Conservation (phyloP, 1,140 invertebrate genomes). For the Tachypleus tridentatus region DNA sequence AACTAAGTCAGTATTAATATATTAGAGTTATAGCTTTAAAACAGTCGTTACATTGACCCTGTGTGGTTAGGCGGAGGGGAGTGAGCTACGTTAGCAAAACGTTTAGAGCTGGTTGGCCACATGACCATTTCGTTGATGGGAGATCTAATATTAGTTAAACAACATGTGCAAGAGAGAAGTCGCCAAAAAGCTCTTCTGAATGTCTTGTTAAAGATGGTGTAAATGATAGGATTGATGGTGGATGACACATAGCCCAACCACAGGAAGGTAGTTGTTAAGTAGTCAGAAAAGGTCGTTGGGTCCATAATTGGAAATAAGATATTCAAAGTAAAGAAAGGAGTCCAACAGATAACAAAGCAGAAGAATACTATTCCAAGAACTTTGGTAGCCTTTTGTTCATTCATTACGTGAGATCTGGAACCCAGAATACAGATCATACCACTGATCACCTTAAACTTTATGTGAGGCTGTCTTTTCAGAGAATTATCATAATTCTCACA, state of each 20-base stretch:
- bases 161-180: conserved; percentile 32
- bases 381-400: conserved; percentile 86
- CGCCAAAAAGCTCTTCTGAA: conserved; percentile 75
- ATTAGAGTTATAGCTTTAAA: no score
- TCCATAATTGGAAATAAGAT: conserved; percentile 52
- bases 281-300: conserved; percentile 53
- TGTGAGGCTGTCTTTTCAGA: no score
- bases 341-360: conserved; percentile 85
- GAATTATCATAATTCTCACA: no score
- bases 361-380: conserved; percentile 86
- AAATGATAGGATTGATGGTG: conserved; percentile 65
- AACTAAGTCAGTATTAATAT: no score
- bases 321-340: conserved; percentile 84
- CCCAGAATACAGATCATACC: no score
- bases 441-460: no score
- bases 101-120: no score
- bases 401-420: conserved; percentile 23
- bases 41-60: no score
- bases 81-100: no score
- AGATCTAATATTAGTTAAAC: conserved; percentile 24
- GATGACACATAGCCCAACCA: conserved; percentile 88
- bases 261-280: conserved; percentile 46
- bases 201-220: conserved; percentile 84
- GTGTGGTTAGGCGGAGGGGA: no score
- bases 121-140: no score